Base-by-base conservation (phyloP, 2,113 vertebrate genomes). In the Rhinichthys klamathensis region DNA sequence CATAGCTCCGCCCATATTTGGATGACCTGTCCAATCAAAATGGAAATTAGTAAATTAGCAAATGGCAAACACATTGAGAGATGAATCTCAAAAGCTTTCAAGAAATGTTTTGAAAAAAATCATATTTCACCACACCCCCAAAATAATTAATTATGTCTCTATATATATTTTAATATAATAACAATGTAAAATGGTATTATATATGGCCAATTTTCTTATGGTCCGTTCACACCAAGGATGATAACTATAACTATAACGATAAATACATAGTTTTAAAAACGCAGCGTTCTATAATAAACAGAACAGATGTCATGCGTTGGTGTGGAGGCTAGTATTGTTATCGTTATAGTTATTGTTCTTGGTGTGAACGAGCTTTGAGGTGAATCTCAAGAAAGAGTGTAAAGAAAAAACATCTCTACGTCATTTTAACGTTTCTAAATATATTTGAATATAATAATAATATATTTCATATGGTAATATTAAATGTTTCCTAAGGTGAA, bases 1-100 rank as follows among this genome's bases (percentile, higher is more conserved):
- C 97, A 99, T 98, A 2, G 98, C 97, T 65, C 98, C 98, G 58
- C 96, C 97, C 97, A 99, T 99, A 90, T 96, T 98, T 91, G 97
- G 97, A 95, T 99, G 98, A 85, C 97, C 98, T 99, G 63, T 32
- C 25, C 38, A 67, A 89, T 78, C 88, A 93, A 83, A 10, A 61
- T 63, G 23, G 4, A 18, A 61, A 80, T 44, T 4, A 41, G 76
- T 23, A 56, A 23, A 23, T 56, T 56, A 56, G 54, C 18, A 23
- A 56, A 18, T 38, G 51, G 21, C 35, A 79, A 79, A 79, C 10
- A 4, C 72, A 70, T 4, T 35, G 54, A 56, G 2, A 69, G 3
- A 3, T 8, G 21, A 70, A 69, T 35, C 65, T 69, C 30, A 32
- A 16, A 32, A 32, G 27, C 10, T 13, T n/a, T 13, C 11, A 8